Evolutionary conservation across 2,888 invertebrate species (phyloP).

Genomic region (Cacoxenus indagator): DNA sequence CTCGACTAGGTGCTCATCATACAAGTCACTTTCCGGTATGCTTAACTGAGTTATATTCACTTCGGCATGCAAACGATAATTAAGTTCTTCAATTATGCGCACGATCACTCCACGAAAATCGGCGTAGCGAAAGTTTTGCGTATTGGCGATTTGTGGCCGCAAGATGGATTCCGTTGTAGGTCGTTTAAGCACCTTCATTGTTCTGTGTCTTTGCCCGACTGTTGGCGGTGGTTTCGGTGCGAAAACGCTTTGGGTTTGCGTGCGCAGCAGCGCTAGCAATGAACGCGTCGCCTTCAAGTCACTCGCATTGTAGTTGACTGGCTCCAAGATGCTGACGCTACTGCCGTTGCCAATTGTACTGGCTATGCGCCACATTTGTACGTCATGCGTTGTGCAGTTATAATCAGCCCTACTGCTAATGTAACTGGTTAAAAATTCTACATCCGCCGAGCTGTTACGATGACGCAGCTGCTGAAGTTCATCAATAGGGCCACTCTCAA

Average conservation of each 20-base stretch:
- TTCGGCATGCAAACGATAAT: conserved; percentile 55
- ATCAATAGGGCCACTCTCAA: conserved; percentile 72
- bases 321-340: conserved; percentile 32
- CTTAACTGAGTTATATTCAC: conserved; percentile 61
- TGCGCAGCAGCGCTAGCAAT: neutral
- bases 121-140: conserved; percentile 34
- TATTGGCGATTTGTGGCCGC: conserved; percentile 37
- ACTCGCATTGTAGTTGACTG: conserved; percentile 15
- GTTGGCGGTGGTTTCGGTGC: neutral
- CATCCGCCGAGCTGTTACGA: conserved; percentile 22
- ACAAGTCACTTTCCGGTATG: conserved; percentile 64
- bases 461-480: conserved; percentile 55
- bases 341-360: conserved; percentile 28
- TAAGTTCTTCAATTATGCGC: conserved; percentile 53
- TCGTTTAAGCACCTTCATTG: conserved; percentile 38
- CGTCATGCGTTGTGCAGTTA: conserved; percentile 48
- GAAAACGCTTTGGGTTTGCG: too few relatives aligned
- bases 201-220: conserved; percentile 31
- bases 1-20: conserved; percentile 57
- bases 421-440: conserved; percentile 66
- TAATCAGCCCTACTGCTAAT: conserved; percentile 35
- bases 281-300: neutral
- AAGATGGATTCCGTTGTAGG: conserved; percentile 45
- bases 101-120: conserved; percentile 43
- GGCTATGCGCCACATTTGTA: conserved; percentile 54